phyloP scores from a whole-genome alignment of 2,113 vertebrate genomes.

The Brachypteracias leptosomus region DNA sequence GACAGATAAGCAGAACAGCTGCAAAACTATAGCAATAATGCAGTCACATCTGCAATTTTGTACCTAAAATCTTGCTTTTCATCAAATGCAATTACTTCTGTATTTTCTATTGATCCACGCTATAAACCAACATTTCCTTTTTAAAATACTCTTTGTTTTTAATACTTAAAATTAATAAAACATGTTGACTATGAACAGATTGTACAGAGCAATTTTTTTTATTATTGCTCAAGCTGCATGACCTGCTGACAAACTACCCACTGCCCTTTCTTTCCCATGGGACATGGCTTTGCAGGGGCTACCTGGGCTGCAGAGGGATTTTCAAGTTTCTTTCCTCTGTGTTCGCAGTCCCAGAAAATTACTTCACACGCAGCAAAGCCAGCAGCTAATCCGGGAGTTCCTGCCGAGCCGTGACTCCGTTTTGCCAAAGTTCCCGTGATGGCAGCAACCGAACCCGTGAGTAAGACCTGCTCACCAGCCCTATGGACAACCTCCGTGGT shows the following conservation, averaged over 20 bases:
- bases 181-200: neutral
- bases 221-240: neutral
- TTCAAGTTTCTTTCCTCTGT: neutral
- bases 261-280: neutral
- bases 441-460: accelerated
- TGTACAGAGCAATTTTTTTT: neutral
- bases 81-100: neutral
- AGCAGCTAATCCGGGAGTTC: neutral
- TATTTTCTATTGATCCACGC: neutral
- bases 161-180: neutral
- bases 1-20: neutral
- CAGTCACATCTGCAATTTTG: neutral
- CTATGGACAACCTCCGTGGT: neutral
- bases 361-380: neutral
- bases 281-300: neutral
- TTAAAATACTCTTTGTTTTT: neutral
- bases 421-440: neutral
- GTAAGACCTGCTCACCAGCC: neutral
- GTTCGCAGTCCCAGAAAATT: neutral
- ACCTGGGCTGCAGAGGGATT: neutral
- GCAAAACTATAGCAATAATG: neutral
- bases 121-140: neutral
- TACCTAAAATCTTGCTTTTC: neutral
- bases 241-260: neutral
- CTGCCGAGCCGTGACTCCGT: neutral